phyloP scores from a whole-genome alignment of 2,888 invertebrate species.

The Thalpophila matura region DNA sequence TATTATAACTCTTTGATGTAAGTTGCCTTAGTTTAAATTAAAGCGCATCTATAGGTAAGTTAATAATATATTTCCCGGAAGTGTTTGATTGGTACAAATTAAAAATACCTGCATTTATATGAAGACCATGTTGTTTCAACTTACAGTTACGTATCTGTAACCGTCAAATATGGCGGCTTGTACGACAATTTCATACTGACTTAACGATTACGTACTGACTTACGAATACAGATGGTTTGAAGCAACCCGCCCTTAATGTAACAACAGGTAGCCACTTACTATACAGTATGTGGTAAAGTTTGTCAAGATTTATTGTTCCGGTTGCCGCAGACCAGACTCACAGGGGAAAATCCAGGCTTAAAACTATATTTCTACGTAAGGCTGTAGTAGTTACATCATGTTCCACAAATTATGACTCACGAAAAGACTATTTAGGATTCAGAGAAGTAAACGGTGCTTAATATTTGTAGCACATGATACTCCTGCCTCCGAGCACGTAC shows the following conservation, averaged over 20 bases:
- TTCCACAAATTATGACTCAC: conserved; percentile 29
- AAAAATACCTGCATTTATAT: conserved; percentile 19
- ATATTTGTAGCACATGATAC: conserved; percentile 19
- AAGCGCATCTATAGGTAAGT: conserved; percentile 25
- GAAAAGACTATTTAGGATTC: conserved; percentile 8
- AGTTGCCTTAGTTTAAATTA: conserved; percentile 18
- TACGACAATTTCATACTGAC: too few species aligned
- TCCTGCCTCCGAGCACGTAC: conserved; percentile 24
- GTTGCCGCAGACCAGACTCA: background rate
- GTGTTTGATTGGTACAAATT: conserved; percentile 15
- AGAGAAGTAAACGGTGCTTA: conserved; percentile 21
- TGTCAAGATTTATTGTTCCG: conserved; percentile 16
- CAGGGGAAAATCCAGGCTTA: conserved; percentile 29
- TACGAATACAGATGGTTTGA: too few species aligned
- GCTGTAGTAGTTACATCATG: conserved; percentile 24
- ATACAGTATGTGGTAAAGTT: too few species aligned
- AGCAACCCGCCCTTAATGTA: too few species aligned
- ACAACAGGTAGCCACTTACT: background rate
- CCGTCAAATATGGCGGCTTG: too few species aligned
- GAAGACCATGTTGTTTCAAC: too few species aligned
- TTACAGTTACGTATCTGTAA: too few species aligned
- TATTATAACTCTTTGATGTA: background rate
- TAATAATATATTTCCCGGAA: conserved; percentile 28
- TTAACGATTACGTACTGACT: too few species aligned
- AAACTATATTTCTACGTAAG: conserved; percentile 7